Conservation (phyloP, 2,797 vertebrate genomes). For the Myioborus miniatus region DNA sequence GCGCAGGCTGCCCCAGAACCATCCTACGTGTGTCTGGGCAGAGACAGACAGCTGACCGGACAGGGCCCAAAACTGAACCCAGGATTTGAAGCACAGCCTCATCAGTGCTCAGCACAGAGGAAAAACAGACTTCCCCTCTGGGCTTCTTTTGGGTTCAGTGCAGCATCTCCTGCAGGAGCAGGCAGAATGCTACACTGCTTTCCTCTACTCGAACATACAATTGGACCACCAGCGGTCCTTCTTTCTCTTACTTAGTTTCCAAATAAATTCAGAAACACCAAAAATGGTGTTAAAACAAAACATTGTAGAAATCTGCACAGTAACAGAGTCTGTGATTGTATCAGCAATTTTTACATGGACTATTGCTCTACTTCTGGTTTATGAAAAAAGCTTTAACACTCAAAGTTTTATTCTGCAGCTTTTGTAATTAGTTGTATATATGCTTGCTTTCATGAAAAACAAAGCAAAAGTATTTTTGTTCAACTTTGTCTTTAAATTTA, state of each 20-base stretch:
- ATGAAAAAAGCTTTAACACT: background rate
- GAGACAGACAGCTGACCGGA: too few species aligned
- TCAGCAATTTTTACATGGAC: background rate
- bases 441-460: background rate
- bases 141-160: accelerated
- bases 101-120: background rate
- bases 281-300: background rate
- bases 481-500: background rate
- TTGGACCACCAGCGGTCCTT: background rate
- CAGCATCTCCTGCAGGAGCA: background rate
- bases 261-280: background rate
- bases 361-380: background rate
- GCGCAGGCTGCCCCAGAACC: too few species aligned
- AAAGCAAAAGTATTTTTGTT: background rate
- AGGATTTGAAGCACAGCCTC: background rate
- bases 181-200: background rate
- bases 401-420: background rate
- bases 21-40: too few species aligned
- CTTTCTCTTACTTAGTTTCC: background rate
- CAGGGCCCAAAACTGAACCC: background rate
- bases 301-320: background rate
- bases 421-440: background rate
- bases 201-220: background rate
- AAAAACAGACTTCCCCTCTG: background rate
- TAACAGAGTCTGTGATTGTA: background rate